A percentile compares a stretch with the other conserved stretches of the same genome.
These are phyloP conservation scores for Carposina sasakii DNA, from an alignment of 1,140 invertebrate species.

Conservation along the genomic window DNA sequence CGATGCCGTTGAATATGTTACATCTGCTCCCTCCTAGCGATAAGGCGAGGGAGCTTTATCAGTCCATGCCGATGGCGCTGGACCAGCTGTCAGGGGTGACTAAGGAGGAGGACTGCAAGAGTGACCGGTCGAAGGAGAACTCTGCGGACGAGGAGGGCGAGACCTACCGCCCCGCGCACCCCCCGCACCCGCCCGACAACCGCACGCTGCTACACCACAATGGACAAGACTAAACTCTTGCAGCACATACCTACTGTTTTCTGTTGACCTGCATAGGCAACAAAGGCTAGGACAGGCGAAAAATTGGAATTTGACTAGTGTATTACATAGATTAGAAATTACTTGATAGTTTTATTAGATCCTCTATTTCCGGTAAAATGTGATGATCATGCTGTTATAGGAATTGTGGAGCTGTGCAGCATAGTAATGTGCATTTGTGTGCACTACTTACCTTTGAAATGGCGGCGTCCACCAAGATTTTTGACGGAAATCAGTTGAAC, in stretches of 20 bases:
- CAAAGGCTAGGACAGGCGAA: constrained; percentile 18
- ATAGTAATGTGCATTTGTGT: no score
- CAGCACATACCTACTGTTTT: constrained; percentile 8
- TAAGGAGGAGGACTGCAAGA: constrained; percentile 78
- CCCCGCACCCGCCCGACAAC: constrained; percentile 72
- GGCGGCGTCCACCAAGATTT: no score
- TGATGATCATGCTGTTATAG: no score
- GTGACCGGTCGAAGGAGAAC: constrained; percentile 76
- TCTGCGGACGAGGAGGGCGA: constrained; percentile 76
- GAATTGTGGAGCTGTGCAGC: no score
- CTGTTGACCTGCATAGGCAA: not conserved
- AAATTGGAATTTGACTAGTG: constrained; percentile 41
- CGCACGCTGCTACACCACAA: constrained; percentile 77
- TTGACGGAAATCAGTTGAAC: no score
- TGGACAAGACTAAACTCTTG: constrained; percentile 74
- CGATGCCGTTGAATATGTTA: constrained; percentile 87
- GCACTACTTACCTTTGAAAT: constrained; percentile 36
- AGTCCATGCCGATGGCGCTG: constrained; percentile 68
- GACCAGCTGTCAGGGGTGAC: constrained; percentile 65
- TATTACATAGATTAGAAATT: constrained; percentile 26
- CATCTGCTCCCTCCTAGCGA: constrained; percentile 85
- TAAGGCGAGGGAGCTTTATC: constrained; percentile 76
- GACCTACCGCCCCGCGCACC: constrained; percentile 71
- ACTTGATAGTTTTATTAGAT: no score
- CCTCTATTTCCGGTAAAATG: no score